phyloP scores from a whole-genome alignment of 2,113 vertebrate species.

The Toxotes chatareus region DNA sequence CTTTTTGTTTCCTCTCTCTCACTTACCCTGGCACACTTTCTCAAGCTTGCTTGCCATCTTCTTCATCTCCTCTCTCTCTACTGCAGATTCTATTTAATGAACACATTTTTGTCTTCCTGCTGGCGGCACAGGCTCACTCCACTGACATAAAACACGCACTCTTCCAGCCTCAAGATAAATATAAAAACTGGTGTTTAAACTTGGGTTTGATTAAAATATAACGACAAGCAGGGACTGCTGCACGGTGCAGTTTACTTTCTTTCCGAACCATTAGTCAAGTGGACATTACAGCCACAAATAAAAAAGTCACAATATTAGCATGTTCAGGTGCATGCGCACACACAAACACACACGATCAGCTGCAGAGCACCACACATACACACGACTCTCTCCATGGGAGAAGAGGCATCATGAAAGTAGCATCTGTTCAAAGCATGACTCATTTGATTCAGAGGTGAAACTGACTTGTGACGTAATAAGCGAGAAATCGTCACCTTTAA shows the following conservation, averaged over 20 bases:
- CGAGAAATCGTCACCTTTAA: slow-evolving; percentile 1
- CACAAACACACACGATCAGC: not conserved
- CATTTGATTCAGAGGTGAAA: slow-evolving; percentile 57
- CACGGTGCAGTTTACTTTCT: not conserved
- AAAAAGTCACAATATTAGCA: not conserved
- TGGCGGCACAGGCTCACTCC: slow-evolving; percentile 7
- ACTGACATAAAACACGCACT: slow-evolving; percentile 12
- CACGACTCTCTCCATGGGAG: slow-evolving; percentile 14
- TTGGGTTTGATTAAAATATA: not conserved
- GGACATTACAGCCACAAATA: not conserved
- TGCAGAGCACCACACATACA: not conserved
- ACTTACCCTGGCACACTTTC: slow-evolving; percentile 22
- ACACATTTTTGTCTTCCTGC: slow-evolving; percentile 9
- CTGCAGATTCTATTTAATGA: slow-evolving; percentile 45
- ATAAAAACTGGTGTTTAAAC: not conserved
- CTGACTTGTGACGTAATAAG: slow-evolving; percentile 21
- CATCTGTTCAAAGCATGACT: slow-evolving; percentile 53
- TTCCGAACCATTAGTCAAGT: not conserved
- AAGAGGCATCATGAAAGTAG: not conserved
- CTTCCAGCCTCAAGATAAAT: not conserved
- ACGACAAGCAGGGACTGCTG: not conserved
- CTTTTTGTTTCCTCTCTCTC: slow-evolving; percentile 3
- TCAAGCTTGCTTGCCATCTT: not conserved
- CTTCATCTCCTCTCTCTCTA: slow-evolving; percentile 18
- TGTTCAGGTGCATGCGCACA: not conserved